Evolutionary conservation across 2,113 vertebrate genomes (phyloP).

Genomic region (Salvelinus fontinalis): DNA sequence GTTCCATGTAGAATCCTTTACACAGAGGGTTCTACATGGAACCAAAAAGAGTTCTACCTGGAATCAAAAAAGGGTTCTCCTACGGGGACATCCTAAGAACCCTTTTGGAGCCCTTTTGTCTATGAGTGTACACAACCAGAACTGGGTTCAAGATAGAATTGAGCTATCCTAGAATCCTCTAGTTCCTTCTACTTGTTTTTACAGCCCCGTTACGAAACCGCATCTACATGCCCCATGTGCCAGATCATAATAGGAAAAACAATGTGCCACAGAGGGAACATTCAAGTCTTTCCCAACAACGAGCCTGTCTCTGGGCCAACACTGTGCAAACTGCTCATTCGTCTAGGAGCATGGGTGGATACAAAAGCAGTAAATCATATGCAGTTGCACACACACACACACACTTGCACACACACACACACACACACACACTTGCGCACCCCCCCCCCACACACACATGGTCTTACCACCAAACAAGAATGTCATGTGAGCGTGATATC

Average conservation of each 20-base stretch:
- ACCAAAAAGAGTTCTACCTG: no score
- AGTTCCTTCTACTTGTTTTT: background rate
- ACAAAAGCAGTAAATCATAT: background rate
- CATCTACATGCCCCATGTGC: background rate
- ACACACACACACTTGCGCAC: background rate
- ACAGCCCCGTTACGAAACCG: background rate
- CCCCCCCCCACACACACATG: background rate
- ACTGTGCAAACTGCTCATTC: background rate
- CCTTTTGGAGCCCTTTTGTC: no score
- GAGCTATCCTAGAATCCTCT: background rate
- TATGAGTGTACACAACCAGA: background rate
- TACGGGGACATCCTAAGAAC: no score
- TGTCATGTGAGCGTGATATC: constrained; percentile 48
- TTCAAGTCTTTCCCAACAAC: background rate
- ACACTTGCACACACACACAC: background rate
- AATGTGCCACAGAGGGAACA: background rate
- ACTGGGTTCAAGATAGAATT: background rate
- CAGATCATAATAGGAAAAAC: constrained; percentile 1
- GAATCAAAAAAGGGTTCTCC: no score
- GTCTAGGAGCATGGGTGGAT: constrained; percentile 1
- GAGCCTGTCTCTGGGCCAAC: background rate
- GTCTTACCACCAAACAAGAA: no score
- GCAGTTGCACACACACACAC: background rate
- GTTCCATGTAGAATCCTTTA: no score
- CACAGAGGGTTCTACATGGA: no score